phyloP scores from a whole-genome alignment of 1,140 invertebrate species.

The Temnothorax longispinosus region DNA sequence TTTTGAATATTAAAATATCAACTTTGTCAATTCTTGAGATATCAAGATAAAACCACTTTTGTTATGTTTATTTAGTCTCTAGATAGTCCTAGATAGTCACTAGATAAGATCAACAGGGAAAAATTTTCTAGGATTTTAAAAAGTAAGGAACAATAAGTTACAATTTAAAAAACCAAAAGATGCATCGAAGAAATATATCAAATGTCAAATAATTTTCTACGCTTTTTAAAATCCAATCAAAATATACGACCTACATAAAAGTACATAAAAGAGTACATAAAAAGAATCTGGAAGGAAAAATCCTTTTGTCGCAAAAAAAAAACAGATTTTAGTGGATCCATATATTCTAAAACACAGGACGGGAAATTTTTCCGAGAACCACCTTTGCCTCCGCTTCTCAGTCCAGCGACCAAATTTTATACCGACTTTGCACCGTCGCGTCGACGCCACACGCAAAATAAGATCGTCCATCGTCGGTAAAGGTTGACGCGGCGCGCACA shows the following conservation, averaged over 20 bases:
- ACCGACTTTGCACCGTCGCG: background rate
- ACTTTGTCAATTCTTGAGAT: too few relatives aligned
- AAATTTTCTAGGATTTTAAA: too few relatives aligned
- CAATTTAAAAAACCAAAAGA: too few relatives aligned
- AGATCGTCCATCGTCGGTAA: conserved; percentile 62
- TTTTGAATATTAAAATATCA: too few relatives aligned
- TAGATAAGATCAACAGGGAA: too few relatives aligned
- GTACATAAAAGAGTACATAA: background rate
- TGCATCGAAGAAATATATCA: too few relatives aligned
- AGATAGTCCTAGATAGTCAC: too few relatives aligned
- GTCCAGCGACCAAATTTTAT: conserved; percentile 16
- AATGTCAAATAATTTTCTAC: background rate
- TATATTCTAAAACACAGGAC: background rate
- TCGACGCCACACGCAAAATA: conserved; percentile 49
- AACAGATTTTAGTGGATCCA: background rate
- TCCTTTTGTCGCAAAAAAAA: background rate
- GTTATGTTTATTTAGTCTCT: too few relatives aligned
- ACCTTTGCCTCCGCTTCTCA: background rate
- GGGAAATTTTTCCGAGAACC: background rate
- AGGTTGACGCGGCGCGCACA: conserved; percentile 44
- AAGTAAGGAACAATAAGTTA: too few relatives aligned
- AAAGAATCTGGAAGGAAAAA: background rate
- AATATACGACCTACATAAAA: background rate
- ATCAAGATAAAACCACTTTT: too few relatives aligned
- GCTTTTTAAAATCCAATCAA: background rate